Conservation (phyloP, 2,888 invertebrate species). For the Corbicula japonica region DNA sequence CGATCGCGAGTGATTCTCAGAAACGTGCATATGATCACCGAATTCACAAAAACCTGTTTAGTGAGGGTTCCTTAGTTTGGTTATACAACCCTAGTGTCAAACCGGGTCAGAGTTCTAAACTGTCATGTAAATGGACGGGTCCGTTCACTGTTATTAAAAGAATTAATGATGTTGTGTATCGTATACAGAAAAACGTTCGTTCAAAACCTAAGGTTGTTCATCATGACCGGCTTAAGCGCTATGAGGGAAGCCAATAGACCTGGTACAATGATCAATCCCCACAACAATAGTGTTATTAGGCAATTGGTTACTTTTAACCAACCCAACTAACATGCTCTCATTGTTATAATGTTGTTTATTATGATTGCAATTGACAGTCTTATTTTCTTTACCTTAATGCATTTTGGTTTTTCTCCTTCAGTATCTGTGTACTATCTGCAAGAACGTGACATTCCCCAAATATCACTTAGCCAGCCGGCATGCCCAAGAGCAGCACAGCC, state of each 20-base stretch:
- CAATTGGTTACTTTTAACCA: background rate
- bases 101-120: no score
- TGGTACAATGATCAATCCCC: background rate
- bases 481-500: background rate
- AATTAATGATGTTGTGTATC: constrained; percentile 28
- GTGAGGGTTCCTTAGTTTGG: no score
- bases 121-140: no score
- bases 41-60: no score
- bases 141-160: constrained; percentile 14
- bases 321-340: background rate
- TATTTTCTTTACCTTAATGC: background rate
- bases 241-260: background rate
- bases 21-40: constrained; percentile 28
- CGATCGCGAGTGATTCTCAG: constrained; percentile 16
- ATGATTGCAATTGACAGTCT: background rate
- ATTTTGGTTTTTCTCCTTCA: background rate
- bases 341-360: background rate
- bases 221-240: constrained; percentile 26
- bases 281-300: background rate
- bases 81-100: no score
- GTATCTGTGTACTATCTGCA: constrained; percentile 6
- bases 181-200: constrained; percentile 1
- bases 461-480: constrained; percentile 3
- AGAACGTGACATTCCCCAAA: constrained; percentile 7
- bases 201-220: constrained; percentile 31